These are phyloP conservation scores for Chlamydotis undulata DNA, from an alignment of 2,113 vertebrate genomes.

Conservation along the genomic window DNA sequence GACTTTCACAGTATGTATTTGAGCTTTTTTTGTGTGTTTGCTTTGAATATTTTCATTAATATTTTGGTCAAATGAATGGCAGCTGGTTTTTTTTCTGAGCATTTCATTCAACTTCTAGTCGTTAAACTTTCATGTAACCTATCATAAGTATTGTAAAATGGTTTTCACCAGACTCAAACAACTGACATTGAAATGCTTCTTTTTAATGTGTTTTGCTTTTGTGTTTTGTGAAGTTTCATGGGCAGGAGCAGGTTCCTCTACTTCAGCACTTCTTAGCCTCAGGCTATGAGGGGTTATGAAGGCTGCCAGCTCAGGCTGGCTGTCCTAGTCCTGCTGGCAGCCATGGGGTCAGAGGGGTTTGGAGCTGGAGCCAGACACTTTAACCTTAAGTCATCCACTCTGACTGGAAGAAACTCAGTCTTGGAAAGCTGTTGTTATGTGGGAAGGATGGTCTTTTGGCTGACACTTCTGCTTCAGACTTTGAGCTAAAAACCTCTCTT, in stretches of 20 bases:
- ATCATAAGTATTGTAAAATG: not conserved
- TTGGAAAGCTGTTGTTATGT: not conserved
- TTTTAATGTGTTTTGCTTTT: not conserved
- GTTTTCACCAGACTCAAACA: not conserved
- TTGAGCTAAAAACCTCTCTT: not conserved
- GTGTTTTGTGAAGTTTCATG: not conserved
- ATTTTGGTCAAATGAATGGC: not conserved
- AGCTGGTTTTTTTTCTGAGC: not conserved
- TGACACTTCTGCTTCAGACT: not conserved
- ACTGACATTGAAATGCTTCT: not conserved
- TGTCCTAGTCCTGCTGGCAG: not conserved
- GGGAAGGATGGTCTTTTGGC: not conserved
- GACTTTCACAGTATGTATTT: not conserved
- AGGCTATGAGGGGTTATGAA: not conserved
- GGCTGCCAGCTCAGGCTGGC: not conserved
- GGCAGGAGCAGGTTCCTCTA: not conserved
- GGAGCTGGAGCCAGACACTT: not conserved
- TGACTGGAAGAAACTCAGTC: not conserved
- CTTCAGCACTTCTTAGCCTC: not conserved
- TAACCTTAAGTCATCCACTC: not conserved
- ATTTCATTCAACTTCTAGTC: not conserved
- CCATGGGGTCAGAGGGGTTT: rapidly evolving
- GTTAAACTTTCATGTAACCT: not conserved
- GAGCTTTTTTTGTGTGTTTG: not conserved
- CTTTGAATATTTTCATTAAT: not conserved